These are phyloP conservation scores for Acanthosoma haemorrhoidale DNA, from an alignment of 2,888 invertebrate genomes.

Conservation along the genomic window DNA sequence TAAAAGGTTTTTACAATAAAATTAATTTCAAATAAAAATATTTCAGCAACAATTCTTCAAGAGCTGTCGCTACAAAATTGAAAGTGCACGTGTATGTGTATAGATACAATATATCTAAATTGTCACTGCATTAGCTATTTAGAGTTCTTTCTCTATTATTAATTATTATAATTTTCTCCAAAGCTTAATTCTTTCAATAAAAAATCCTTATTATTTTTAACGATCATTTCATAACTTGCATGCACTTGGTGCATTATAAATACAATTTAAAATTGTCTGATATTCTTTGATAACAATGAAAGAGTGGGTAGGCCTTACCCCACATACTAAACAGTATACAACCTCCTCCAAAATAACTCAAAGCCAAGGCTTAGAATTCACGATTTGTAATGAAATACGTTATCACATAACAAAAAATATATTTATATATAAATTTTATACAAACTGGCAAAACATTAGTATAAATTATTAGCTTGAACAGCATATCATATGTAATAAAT, in stretches of 20 bases:
- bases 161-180: not conserved
- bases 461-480: conserved; percentile 21
- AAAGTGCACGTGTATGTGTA: conserved; percentile 26
- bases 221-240: conserved; percentile 38
- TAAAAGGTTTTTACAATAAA: conserved; percentile 32
- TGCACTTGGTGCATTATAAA: conserved; percentile 36
- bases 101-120: conserved; percentile 25
- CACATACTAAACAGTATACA: conserved; percentile 31
- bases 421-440: conserved; percentile 15
- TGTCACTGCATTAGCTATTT: conserved; percentile 23
- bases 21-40: conserved; percentile 14
- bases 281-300: conserved; percentile 31
- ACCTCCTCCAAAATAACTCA: conserved; percentile 31
- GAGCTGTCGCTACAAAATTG: conserved; percentile 13
- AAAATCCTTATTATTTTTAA: conserved; percentile 20
- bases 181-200: conserved; percentile 23
- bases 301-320: conserved; percentile 37
- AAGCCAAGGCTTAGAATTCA: conserved; percentile 32
- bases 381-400: conserved; percentile 32
- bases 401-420: conserved; percentile 33
- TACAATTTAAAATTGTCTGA: conserved; percentile 30
- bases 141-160: conserved; percentile 15
- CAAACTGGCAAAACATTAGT: conserved; percentile 20
- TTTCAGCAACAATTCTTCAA: conserved; percentile 15
- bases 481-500: not conserved